Evolutionary conservation across 2,888 invertebrate species (phyloP), one percentile per base, ranked within the genome.

Genomic region (Acrocyrtus sp.): DNA sequence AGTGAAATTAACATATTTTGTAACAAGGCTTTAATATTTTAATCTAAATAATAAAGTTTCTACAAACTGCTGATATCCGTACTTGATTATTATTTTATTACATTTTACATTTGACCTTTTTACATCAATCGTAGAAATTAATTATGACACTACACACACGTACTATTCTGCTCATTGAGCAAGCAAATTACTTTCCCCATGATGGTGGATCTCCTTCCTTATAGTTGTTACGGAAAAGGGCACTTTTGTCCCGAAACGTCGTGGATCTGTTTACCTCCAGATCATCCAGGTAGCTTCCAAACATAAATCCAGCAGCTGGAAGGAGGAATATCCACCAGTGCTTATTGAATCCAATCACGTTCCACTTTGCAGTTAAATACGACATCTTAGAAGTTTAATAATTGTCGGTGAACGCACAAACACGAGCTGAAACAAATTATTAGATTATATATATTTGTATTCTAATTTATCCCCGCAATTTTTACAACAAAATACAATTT

Each of bases 201-300:
- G 91, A 88, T 67, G 93, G 94, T 80, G 86, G 83, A 73, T 91
- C 90, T 6, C 89, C 91, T 77, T 88, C 87, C 79, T 89, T 88
- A 1, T 89, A 85, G 45, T 83, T 85, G 69, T 90, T 87, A 22
- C 91, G 92, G 83, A 90, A 95, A 43, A 95, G 85, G 56, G 90
- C 88, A 82, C 93, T 93, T 83, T 91, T 93, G 83, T 95, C 94
- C 72, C 94, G 87, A 83, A 90, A 95, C 78, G 84, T 85, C 0
- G 87, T 86, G 89, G 93, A 89, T 65, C 93, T 87, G 72, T 90
- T 86, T 0, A 90, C 90, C 85, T 94, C 93, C 80, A 88, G 86
- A 4, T 85, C 84, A 82, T 93, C 92, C 62, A 93, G 80, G 78
- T 84, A 90, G 81, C 62, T 26, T 6, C 79, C 80, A 45, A 80